Evolutionary conservation across 2,113 vertebrate genomes (phyloP).

Genomic region (Thunnus maccoyii): DNA sequence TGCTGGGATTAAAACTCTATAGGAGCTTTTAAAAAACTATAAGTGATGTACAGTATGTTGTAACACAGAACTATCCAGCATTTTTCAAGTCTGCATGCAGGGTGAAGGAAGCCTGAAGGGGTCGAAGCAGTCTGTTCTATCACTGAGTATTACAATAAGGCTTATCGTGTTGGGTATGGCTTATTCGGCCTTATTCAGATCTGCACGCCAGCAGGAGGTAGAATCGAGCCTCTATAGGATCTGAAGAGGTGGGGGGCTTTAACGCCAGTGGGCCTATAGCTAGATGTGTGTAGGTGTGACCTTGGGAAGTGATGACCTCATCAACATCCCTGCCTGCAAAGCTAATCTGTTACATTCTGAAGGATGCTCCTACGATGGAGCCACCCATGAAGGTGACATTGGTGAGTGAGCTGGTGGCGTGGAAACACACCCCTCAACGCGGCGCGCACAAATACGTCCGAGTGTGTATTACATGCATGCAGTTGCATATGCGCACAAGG

Average conservation of each 20-base stretch:
- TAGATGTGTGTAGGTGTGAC: conserved; percentile 74
- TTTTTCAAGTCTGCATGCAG: conserved; percentile 10
- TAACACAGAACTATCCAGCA: background rate
- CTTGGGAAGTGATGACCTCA: conserved; percentile 84
- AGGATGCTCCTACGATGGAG: conserved; percentile 80
- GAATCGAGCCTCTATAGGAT: conserved; percentile 51
- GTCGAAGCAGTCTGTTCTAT: conserved; percentile 23
- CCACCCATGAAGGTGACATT: conserved; percentile 84
- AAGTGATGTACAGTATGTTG: conserved; percentile 25
- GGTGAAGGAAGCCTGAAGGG: conserved; percentile 41
- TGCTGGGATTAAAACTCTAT: conserved; percentile 9
- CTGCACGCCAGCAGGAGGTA: conserved; percentile 48
- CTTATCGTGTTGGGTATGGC: conserved; percentile 58
- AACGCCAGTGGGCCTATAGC: conserved; percentile 53
- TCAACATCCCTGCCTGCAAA: conserved; percentile 82
- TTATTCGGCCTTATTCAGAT: conserved; percentile 66
- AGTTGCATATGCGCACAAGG: background rate
- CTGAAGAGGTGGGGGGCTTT: conserved; percentile 51
- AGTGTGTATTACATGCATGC: conserved; percentile 34
- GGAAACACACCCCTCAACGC: conserved; percentile 43
- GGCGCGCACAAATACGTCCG: conserved; percentile 50
- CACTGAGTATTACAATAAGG: conserved; percentile 38
- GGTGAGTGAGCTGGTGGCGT: conserved; percentile 58
- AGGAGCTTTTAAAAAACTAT: conserved; percentile 36
- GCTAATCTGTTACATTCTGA: conserved; percentile 83